These are phyloP conservation scores for Mungos mungo DNA, from an alignment of 2,113 vertebrate genomes.

Conservation along the genomic window DNA sequence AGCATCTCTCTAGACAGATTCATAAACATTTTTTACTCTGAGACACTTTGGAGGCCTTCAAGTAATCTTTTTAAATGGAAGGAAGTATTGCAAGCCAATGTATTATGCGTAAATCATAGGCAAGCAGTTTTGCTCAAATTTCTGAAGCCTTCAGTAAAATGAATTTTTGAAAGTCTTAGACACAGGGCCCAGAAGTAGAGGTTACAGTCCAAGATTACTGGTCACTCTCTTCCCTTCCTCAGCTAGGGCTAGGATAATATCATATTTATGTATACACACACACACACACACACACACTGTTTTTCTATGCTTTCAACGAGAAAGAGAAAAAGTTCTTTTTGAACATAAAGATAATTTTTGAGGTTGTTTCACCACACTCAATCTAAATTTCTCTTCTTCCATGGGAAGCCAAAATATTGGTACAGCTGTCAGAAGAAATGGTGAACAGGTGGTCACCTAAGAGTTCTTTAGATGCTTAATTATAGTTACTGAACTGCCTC, in stretches of 20 bases:
- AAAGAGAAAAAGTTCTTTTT: background rate
- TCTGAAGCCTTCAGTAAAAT: background rate
- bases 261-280: background rate
- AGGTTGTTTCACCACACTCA: background rate
- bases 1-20: background rate
- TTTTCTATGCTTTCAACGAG: background rate
- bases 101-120: background rate
- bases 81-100: background rate
- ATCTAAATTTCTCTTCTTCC: background rate
- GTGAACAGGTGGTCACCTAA: background rate
- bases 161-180: background rate
- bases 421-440: background rate
- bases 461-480: background rate
- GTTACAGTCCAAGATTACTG: background rate
- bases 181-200: background rate
- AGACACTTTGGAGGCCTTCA: background rate
- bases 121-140: background rate
- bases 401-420: background rate
- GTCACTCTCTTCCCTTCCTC: background rate
- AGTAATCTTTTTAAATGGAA: background rate
- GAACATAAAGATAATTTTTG: background rate
- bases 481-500: background rate
- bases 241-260: background rate
- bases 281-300: background rate
- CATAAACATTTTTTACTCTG: background rate